phyloP scores from a whole-genome alignment of 1,140 invertebrate genomes.

The Nasonia longicornis region DNA sequence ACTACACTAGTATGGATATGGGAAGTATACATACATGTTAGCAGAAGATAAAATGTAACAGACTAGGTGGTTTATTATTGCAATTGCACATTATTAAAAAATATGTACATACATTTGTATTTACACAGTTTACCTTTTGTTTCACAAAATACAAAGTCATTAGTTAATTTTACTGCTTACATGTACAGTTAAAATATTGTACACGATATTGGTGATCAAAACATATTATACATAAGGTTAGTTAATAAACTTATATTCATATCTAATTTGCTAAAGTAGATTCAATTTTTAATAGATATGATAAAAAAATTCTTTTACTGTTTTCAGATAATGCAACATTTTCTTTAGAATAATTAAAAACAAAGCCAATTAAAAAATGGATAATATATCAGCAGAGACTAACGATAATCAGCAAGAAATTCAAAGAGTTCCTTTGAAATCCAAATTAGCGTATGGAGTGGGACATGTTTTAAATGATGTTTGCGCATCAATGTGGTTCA shows the following conservation, averaged over 20 bases:
- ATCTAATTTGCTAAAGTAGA: neutral
- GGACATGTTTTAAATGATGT: conserved; percentile 93
- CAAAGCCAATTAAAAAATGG: conserved; percentile 28
- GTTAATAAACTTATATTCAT: neutral
- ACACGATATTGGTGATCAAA: neutral
- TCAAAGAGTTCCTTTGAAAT: conserved; percentile 40
- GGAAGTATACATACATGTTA: neutral
- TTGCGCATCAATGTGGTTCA: conserved; percentile 97
- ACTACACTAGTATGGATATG: neutral
- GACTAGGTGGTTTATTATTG: neutral
- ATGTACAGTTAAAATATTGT: neutral
- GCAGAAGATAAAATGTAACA: neutral
- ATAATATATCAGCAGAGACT: conserved; percentile 75
- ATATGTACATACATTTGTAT: conserved; percentile 17
- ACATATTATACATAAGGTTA: neutral
- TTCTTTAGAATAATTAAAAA: neutral
- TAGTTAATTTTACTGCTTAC: neutral
- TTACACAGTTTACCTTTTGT: conserved; percentile 16
- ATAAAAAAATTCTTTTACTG: conserved; percentile 2
- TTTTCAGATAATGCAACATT: conserved; percentile 4
- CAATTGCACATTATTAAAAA: conserved; percentile 9
- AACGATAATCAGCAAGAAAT: conserved; percentile 17
- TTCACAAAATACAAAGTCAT: conserved; percentile 1
- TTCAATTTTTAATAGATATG: too few relatives aligned
- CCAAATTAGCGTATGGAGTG: conserved; percentile 62